Evolutionary conservation across 2,797 vertebrate genomes (phyloP).

Genomic region (Melanotaenia boesemani): DNA sequence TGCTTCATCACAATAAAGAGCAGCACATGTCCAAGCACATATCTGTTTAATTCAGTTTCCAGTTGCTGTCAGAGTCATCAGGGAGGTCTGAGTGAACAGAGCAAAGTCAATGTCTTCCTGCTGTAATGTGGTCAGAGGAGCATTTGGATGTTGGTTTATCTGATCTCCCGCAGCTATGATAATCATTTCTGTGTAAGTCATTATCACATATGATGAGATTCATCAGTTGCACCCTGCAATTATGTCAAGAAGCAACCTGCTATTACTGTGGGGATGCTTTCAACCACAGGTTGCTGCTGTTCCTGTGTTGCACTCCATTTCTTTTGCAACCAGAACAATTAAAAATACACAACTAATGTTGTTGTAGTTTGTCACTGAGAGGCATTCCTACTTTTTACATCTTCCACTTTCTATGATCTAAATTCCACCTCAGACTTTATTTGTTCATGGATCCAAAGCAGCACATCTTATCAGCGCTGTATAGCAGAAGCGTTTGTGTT

Average conservation of each 20-base stretch:
- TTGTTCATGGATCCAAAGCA: conserved; percentile 3
- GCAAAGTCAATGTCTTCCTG: conserved; percentile 53
- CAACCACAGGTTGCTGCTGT: conserved; percentile 15
- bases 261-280: conserved; percentile 48
- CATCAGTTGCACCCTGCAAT: conserved; percentile 64
- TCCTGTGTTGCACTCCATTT: conserved; percentile 14
- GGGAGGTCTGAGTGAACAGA: conserved; percentile 38
- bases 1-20: conserved; percentile 37
- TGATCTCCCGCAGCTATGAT: conserved; percentile 67
- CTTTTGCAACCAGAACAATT: conserved; percentile 16
- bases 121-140: conserved; percentile 35
- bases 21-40: conserved; percentile 31
- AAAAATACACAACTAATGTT: conserved; percentile 16
- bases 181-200: conserved; percentile 61
- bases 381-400: conserved; percentile 33
- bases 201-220: conserved; percentile 65
- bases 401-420: conserved; percentile 23
- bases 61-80: conserved; percentile 52
- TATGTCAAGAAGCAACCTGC: conserved; percentile 59
- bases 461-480: conserved; percentile 2
- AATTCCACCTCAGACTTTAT: conserved; percentile 1
- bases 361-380: conserved; percentile 16
- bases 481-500: conserved; percentile 11
- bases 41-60: conserved; percentile 65
- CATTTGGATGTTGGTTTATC: conserved; percentile 57